These are phyloP conservation scores for Galerucella nymphaeae DNA, from an alignment of 2,888 invertebrate genomes.

Conservation along the genomic window DNA sequence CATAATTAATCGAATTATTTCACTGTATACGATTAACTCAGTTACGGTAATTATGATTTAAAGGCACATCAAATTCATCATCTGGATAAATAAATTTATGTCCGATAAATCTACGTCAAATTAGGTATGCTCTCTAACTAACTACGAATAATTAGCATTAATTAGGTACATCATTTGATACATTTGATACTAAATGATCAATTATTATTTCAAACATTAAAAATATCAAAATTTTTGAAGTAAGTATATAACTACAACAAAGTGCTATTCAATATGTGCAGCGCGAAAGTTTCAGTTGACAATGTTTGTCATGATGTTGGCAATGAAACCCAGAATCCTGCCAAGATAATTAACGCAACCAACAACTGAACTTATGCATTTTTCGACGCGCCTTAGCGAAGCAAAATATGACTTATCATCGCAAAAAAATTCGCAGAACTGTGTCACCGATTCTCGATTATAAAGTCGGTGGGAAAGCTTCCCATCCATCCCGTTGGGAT, in stretches of 20 bases:
- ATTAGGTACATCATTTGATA: too few species aligned
- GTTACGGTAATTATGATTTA: background rate
- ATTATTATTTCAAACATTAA: background rate
- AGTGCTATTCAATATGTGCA: background rate
- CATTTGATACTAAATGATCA: background rate
- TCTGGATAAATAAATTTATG: background rate
- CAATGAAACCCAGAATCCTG: background rate
- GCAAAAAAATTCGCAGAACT: slow-evolving; percentile 33
- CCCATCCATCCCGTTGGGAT: slow-evolving; percentile 39
- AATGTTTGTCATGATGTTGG: slow-evolving; percentile 3
- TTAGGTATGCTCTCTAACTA: background rate
- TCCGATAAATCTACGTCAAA: background rate
- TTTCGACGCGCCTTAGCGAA: slow-evolving; percentile 1
- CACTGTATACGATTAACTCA: background rate
- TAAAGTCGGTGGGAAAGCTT: slow-evolving; percentile 40
- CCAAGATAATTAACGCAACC: background rate
- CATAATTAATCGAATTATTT: background rate
- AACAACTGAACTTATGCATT: background rate
- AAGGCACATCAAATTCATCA: background rate
- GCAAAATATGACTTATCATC: slow-evolving; percentile 13
- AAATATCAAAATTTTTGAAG: too few species aligned
- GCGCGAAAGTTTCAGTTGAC: background rate
- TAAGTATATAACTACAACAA: too few species aligned
- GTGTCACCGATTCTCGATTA: slow-evolving; percentile 42
- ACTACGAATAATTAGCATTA: background rate